Percentiles rank a stretch among this genome's conserved stretches.
Conservation (phyloP, 2,888 invertebrate genomes). For the Andrena bucephala region DNA sequence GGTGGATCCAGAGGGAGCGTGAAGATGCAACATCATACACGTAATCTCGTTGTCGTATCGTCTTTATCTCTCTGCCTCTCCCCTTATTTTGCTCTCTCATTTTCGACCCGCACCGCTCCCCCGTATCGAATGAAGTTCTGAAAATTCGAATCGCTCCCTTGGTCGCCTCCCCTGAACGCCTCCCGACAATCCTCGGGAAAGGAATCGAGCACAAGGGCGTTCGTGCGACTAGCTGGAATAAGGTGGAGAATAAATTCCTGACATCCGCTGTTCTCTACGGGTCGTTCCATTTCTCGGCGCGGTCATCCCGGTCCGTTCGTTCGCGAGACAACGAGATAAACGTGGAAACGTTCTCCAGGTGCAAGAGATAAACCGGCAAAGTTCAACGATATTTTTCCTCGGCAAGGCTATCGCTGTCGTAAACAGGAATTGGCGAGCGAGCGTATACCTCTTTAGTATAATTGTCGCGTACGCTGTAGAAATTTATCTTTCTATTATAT, state of each 20-base stretch:
- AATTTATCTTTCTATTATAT: not conserved
- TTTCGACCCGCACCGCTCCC: not conserved
- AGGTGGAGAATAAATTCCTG: slow-evolving; percentile 62
- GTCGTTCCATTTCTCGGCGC: slow-evolving; percentile 44
- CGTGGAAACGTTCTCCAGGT: slow-evolving; percentile 31
- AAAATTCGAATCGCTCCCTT: slow-evolving; percentile 42
- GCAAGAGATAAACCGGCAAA: slow-evolving; percentile 30
- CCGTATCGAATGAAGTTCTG: slow-evolving; percentile 38
- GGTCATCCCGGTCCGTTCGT: slow-evolving; percentile 39
- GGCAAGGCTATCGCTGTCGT: slow-evolving; percentile 32
- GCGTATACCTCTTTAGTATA: slow-evolving; percentile 11
- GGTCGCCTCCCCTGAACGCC: not conserved
- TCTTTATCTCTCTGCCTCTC: slow-evolving; percentile 19
- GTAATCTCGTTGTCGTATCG: slow-evolving; percentile 40
- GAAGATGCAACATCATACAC: slow-evolving; percentile 41
- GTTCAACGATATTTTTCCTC: slow-evolving; percentile 21
- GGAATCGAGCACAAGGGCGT: slow-evolving; percentile 15
- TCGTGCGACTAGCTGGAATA: slow-evolving; percentile 39
- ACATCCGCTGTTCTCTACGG: slow-evolving; percentile 41
- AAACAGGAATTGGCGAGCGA: slow-evolving; percentile 48
- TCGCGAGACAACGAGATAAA: slow-evolving; percentile 49
- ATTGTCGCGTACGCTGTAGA: not conserved
- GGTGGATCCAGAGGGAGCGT: slow-evolving; percentile 2
- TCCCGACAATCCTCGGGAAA: slow-evolving; percentile 23
- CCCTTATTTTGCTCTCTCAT: slow-evolving; percentile 17